Base-by-base conservation (phyloP, 2,888 invertebrate genomes). In the Trichacis sp. region DNA sequence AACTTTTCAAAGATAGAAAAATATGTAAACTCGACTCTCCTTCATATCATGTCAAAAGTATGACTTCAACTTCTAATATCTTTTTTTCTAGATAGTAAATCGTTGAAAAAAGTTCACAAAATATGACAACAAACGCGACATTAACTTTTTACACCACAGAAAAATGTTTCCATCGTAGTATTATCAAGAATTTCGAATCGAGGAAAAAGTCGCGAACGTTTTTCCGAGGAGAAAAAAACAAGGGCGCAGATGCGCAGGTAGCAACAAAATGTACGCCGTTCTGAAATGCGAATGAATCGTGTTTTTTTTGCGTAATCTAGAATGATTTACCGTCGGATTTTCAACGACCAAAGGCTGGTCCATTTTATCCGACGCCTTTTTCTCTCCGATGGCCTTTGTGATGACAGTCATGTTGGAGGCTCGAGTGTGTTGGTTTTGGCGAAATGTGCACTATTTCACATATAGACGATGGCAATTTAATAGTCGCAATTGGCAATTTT, bases 331-430 rank as follows among this genome's bases (percentile, higher is more conserved):
- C 68, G 81, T 82, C 56, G 83, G 77, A 65, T 84, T 83, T 63
- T 86, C 86, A 73, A 87, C 86, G 40, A 91, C 89, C 74, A 92
- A 83, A 49, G 92, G 92, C 73, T 89, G 86, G 76, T 88, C 88
- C 74, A 88, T 85, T 86, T 89, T 90, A 72, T 91, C 90, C 42
- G 85, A 64, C 46, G 82, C 85, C 85, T 93, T 93, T 85, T 92
- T 92, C 69, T 91, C 90, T 53, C 89, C 87, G 65, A 90, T 88
- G 20, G 91, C 89, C 83, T 93, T 94, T 5, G 92, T 91, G 75
- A 94, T 87, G 82, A 94, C 89, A 65, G 94, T 94, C 94, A 95
- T 95, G 45, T 73, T 78, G 54, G 18, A 29, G 42, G 49, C 48
- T 65, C n/a, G 36, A 24, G 30, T 45, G 33, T 24, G 48, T 33